Conservation (phyloP, 35 echinoderm and acorn worm genomes). For the Hemicentrotus pulcherrimus region DNA sequence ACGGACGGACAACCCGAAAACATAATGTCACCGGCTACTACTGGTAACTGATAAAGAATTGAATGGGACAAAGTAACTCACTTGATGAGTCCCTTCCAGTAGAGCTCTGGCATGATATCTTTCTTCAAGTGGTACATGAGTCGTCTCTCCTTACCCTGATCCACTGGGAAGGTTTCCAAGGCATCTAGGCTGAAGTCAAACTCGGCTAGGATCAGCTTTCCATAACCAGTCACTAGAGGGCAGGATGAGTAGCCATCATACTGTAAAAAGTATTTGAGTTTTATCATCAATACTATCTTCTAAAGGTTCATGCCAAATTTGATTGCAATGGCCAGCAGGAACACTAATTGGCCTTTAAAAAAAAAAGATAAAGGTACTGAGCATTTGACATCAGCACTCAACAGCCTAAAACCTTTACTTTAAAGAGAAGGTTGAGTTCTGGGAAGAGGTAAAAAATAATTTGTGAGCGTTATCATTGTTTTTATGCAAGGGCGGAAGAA, state of each 20-base stretch:
- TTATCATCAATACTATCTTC: neutral
- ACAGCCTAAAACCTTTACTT: too few relatives aligned
- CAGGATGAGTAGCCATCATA: slow-evolving; percentile 98
- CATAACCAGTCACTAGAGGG: slow-evolving; percentile 83
- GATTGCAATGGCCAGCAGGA: neutral
- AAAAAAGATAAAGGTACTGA: too few relatives aligned
- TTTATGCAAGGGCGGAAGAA: too few relatives aligned
- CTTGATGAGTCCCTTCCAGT: slow-evolving; percentile 87
- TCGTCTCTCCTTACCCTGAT: slow-evolving; percentile 84
- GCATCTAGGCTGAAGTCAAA: slow-evolving; percentile 89
- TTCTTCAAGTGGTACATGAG: slow-evolving; percentile 82
- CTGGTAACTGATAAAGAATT: neutral
- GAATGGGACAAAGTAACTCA: slow-evolving; percentile 47
- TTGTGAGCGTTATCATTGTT: too few relatives aligned
- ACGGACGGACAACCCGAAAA: too few relatives aligned
- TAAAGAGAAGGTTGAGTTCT: too few relatives aligned
- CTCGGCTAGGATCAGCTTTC: slow-evolving; percentile 78
- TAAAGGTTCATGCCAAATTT: neutral
- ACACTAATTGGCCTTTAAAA: neutral
- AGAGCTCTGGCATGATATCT: slow-evolving; percentile 82
- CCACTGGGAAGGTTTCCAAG: slow-evolving; percentile 89
- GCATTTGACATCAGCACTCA: too few relatives aligned
- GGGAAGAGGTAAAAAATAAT: too few relatives aligned
- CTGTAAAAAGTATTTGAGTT: slow-evolving; percentile 53
- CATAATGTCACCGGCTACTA: too few relatives aligned